Evolutionary conservation across 2,113 vertebrate species (phyloP).

Genomic region (Hystrix cristata): DNA sequence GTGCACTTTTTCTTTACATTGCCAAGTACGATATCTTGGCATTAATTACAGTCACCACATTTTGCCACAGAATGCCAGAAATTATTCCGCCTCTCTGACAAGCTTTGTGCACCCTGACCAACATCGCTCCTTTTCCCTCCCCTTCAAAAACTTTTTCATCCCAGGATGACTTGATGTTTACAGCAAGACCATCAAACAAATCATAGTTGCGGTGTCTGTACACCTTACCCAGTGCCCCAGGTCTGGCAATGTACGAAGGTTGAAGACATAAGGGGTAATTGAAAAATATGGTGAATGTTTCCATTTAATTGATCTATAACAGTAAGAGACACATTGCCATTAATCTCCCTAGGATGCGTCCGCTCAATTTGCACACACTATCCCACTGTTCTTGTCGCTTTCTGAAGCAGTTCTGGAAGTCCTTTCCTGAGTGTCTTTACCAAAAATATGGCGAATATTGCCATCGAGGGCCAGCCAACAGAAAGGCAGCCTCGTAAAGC

Average conservation of each 20-base stretch:
- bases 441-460: background rate
- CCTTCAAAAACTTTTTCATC: background rate
- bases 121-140: background rate
- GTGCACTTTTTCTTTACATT: background rate
- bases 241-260: background rate
- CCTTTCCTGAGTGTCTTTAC: background rate
- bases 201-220: background rate
- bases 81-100: background rate
- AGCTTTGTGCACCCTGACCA: background rate
- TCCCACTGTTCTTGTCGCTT: background rate
- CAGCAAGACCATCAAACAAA: background rate
- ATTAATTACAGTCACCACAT: background rate
- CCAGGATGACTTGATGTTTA: conserved; percentile 3
- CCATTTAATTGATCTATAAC: background rate
- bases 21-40: background rate
- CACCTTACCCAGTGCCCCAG: background rate
- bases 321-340: background rate
- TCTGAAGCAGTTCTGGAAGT: background rate
- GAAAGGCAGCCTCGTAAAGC: background rate
- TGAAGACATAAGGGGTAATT: background rate
- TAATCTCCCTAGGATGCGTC: background rate
- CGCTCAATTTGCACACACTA: background rate
- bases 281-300: background rate
- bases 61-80: background rate
- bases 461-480: background rate